phyloP scores from a whole-genome alignment of 2,797 vertebrate genomes.

The Argya squamiceps region DNA sequence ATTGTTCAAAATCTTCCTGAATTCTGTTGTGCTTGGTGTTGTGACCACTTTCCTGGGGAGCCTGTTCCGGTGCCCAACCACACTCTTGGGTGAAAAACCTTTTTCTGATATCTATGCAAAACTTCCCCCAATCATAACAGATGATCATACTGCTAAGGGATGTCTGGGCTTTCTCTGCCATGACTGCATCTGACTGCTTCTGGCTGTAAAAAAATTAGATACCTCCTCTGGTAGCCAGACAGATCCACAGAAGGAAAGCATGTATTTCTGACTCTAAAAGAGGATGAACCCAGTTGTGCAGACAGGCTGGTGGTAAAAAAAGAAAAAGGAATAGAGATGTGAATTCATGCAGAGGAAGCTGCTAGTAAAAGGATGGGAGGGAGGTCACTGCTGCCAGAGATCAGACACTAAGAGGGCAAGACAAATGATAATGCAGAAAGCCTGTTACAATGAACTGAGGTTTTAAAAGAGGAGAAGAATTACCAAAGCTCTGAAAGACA shows the following conservation, averaged over 20 bases:
- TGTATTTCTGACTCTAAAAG: not conserved
- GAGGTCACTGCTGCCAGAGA: not conserved
- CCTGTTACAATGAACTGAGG: not conserved
- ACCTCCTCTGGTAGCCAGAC: not conserved
- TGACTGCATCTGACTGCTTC: not conserved
- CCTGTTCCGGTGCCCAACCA: not conserved
- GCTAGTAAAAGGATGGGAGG: not conserved
- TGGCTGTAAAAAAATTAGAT: not conserved
- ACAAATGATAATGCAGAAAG: not conserved
- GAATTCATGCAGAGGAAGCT: not conserved
- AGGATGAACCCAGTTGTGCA: not conserved
- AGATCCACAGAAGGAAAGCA: not conserved
- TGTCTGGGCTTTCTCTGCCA: not conserved
- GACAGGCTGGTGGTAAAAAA: not conserved
- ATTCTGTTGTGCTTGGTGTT: too few species aligned
- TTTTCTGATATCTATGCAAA: not conserved
- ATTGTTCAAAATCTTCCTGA: not conserved
- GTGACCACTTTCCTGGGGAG: not conserved
- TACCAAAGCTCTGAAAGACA: not conserved
- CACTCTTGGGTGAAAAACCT: accelerated
- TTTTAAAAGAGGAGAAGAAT: not conserved
- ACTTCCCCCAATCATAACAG: accelerated
- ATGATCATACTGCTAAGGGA: not conserved
- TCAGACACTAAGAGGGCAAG: not conserved
- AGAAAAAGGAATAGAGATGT: not conserved